Evolutionary conservation across 2,113 vertebrate genomes (phyloP), one percentile per base, ranked within the genome.

Genomic region (Alligator sinensis): DNA sequence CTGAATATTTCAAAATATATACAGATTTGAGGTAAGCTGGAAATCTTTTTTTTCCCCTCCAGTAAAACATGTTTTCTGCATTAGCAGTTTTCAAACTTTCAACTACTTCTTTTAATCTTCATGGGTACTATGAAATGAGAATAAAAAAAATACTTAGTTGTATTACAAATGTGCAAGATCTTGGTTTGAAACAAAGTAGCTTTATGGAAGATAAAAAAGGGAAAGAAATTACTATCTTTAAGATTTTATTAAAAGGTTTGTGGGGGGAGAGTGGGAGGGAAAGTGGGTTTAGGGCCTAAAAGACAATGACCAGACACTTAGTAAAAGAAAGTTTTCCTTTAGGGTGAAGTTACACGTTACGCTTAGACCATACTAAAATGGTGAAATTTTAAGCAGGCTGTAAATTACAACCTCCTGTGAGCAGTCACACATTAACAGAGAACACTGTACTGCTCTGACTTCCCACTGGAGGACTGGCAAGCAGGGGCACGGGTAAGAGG

Each of bases 161-260:
- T 30, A 57, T 77, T 83, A 14, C 62, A 14, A 84, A 38, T 12
- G 7, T 17, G 75, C 15, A 64, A 82, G n/a, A 25, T 38, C 1
- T 1, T 58, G 6, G n/a, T 19, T 70, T 4, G 47, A 47, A 47
- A 47, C 7, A 47, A 47, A 9, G 47, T 47, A 9, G 47, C 47
- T 47, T 47, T 47, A 47, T 47, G 7, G 47, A 68, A 68, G n/a
- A 70, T 34, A 18, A 28, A 66, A 90, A 81, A 2, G 58, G 81
- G 80, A 66, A 78, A 2, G 54, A 15, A 17, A 66, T 18, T 1
- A 9, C 9, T 58, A 9, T 27, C 6, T 34, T 86, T 30, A 68
- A n/a, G 18, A 30, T n/a, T n/a, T 68, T 17, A 57, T 60, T 7
- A 55, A 3, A 28, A 15, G 55, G 55, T 1, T 0, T 59, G 18